Base-by-base conservation (phyloP, 2,888 invertebrate genomes). In the Amiota minor region DNA sequence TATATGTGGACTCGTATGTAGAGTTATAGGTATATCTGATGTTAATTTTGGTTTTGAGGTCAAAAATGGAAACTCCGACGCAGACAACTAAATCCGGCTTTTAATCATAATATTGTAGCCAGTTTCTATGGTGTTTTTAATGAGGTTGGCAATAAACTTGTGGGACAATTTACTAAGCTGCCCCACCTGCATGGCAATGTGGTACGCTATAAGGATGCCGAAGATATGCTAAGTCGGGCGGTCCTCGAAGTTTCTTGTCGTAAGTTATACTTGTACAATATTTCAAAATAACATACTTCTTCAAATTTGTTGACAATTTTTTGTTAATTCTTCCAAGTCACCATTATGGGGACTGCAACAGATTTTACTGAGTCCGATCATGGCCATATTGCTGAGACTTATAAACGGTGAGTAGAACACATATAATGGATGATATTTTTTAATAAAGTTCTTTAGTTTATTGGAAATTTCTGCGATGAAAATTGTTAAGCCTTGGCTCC, bases 271-370 rank as follows among this genome's bases (percentile, higher is more conserved):
- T 2, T 9, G 11, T 18, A 1, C 6, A 46, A 47, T 47, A 6
- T 4, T 18, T 6, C 9, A 10, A 47, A 23, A 23, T 23, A 23
- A 23, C 2, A 3, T 23, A 1, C 23, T 23, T 23, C 18, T 35
- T 65, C 1, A 0, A 65, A 16, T 16, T 65, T 47, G 18, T 14
- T 14, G 14, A 14, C 14, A 69, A 69, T 35, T 53, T 53, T 4
- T 50, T n/a, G n/a, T 45, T 49, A 20, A 20, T 47, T 14, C n/a
- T 23, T 35, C 76, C 71, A 75, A 89, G 89, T 86, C 76, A 88
- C 88, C 70, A 87, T 87, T 50, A 89, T 89, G 89, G 89, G 89
- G 62, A 87, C 87, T 1, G 85, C 86, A 75, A 88, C 86, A 2
- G 85, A 85, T 77, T 89, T 88, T 65, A 84, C 88, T 1, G 80